Conservation (phyloP, 2,113 vertebrate genomes). For the Albula glossodonta region DNA sequence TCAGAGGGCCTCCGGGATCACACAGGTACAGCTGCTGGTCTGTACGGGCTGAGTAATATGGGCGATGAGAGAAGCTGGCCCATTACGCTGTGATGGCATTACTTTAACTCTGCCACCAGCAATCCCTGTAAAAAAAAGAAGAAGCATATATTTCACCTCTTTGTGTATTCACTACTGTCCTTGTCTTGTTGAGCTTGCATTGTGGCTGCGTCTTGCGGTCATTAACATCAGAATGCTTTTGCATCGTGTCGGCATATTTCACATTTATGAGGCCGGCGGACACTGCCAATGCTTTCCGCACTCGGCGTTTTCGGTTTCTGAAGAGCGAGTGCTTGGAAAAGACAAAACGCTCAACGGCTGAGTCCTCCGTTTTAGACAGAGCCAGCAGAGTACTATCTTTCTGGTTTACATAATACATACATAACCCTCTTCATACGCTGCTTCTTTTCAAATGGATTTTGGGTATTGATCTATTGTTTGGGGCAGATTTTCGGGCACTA, state of each 20-base stretch:
- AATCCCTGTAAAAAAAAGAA: neutral
- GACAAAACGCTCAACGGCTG: neutral
- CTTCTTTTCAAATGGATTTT: neutral
- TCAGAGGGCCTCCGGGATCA: neutral
- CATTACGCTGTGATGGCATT: neutral
- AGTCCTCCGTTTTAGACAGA: neutral
- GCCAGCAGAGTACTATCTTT: neutral
- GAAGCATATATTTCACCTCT: neutral
- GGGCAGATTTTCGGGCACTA: neutral
- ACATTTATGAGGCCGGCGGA: conserved; percentile 11
- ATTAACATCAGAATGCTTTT: conserved; percentile 27
- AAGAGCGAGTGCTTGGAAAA: neutral
- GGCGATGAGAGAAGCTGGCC: neutral
- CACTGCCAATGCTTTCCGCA: neutral
- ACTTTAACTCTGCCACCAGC: neutral
- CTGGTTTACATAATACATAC: neutral
- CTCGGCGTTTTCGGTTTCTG: conserved; percentile 2
- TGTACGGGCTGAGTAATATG: conserved; percentile 9
- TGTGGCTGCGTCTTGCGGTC: neutral
- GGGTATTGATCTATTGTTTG: neutral
- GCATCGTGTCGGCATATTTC: conserved; percentile 4
- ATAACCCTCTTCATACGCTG: too few relatives aligned
- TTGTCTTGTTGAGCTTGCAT: neutral
- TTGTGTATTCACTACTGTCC: conserved; percentile 11
- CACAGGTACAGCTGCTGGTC: neutral